Conservation (phyloP, 2,888 invertebrate species). For the Mesochorus sp. region DNA sequence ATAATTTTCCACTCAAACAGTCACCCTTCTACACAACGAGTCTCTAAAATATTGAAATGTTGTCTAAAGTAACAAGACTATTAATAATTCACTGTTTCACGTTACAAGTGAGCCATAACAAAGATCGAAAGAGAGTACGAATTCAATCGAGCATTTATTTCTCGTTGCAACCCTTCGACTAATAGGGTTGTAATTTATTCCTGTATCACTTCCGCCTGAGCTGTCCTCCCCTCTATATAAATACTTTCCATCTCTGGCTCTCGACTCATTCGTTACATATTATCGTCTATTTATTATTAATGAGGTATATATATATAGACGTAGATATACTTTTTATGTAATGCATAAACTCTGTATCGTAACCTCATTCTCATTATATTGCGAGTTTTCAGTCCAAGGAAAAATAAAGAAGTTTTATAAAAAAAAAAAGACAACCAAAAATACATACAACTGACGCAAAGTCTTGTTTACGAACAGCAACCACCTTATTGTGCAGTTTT, state of each 20-base stretch:
- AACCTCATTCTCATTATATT: not conserved
- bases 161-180: conserved; percentile 10
- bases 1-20: not conserved
- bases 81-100: conserved; percentile 28
- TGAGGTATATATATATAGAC: too few species aligned
- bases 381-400: not conserved
- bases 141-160: conserved; percentile 12
- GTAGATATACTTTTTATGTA: too few species aligned
- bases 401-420: not conserved
- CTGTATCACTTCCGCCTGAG: conserved; percentile 33
- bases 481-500: not conserved
- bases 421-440: not conserved
- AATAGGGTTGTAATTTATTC: conserved; percentile 5
- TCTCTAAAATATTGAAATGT: not conserved
- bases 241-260: not conserved
- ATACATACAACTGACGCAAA: not conserved
- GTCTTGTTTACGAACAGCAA: conserved; percentile 15
- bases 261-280: not conserved
- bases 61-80: not conserved
- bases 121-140: not conserved
- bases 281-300: too few species aligned
- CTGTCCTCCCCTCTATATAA: not conserved
- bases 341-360: too few species aligned
- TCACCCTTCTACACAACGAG: too few species aligned
- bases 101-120: conserved; percentile 12